Percentiles rank a stretch among this genome's conserved stretches.
Evolutionary conservation across 2,888 invertebrate species (phyloP).

Genomic region (Xiphydria camelus): DNA sequence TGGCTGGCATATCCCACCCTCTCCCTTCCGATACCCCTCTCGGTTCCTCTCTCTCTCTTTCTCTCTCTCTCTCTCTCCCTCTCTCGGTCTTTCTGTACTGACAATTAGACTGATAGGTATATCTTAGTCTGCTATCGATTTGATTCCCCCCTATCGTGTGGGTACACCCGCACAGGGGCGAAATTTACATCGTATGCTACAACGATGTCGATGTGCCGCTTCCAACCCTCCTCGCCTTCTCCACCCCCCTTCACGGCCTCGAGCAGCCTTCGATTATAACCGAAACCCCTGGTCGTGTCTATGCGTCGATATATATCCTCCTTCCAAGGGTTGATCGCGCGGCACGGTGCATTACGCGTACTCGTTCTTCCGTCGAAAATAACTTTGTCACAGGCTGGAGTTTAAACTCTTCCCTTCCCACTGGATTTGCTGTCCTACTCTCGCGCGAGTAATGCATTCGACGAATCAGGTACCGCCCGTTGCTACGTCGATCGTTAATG

Average conservation of each 20-base stretch:
- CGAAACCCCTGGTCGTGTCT: conserved; percentile 35
- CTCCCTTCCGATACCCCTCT: conserved; percentile 16
- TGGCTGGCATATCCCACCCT: conserved; percentile 61
- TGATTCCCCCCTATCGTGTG: conserved; percentile 56
- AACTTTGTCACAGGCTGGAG: too few relatives aligned
- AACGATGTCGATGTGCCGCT: conserved; percentile 30
- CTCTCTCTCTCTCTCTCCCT: conserved; percentile 44
- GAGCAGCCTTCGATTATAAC: conserved; percentile 53
- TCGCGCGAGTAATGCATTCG: too few relatives aligned
- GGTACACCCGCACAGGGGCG: conserved; percentile 46
- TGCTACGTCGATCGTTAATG: too few relatives aligned
- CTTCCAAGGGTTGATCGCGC: conserved; percentile 50
- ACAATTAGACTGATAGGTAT: conserved; percentile 61
- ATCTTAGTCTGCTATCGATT: conserved; percentile 58
- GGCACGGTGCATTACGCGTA: conserved; percentile 50
- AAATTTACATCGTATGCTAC: conserved; percentile 51
- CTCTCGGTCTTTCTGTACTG: conserved; percentile 57
- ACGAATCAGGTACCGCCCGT: too few relatives aligned
- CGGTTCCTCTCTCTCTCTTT: conserved; percentile 30
- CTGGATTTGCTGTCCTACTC: too few relatives aligned
- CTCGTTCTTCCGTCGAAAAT: too few relatives aligned
- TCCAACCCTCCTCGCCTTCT: conserved; percentile 16
- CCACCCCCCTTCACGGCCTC: conserved; percentile 19
- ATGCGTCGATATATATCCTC: conserved; percentile 45
- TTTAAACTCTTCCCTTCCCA: too few relatives aligned